phyloP scores from a whole-genome alignment of 2,797 vertebrate genomes.

The Phoebastria nigripes region DNA sequence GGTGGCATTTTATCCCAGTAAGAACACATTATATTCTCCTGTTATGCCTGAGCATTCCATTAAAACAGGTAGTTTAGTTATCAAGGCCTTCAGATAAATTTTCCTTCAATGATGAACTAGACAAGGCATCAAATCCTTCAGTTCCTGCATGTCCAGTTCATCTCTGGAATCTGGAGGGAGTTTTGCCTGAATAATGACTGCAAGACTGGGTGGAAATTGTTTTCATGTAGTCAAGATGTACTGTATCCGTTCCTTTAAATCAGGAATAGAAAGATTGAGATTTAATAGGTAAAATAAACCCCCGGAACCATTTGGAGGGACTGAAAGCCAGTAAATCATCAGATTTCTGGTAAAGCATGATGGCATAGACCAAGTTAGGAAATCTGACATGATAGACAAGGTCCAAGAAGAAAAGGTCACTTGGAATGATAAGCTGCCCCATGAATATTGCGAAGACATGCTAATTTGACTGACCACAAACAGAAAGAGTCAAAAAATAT shows the following conservation, averaged over 20 bases:
- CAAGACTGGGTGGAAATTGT: not conserved
- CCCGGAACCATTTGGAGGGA: not conserved
- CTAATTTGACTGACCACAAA: not conserved
- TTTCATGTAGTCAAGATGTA: not conserved
- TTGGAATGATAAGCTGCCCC: not conserved
- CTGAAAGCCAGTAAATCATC: not conserved
- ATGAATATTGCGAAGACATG: not conserved
- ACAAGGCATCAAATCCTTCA: not conserved
- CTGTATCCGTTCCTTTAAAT: not conserved
- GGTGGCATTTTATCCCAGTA: not conserved
- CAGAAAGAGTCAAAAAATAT: not conserved
- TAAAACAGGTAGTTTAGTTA: not conserved
- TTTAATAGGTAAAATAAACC: not conserved
- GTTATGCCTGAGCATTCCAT: not conserved
- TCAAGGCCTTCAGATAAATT: not conserved
- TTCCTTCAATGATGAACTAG: not conserved
- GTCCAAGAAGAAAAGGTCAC: not conserved
- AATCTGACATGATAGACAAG: not conserved
- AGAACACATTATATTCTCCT: not conserved
- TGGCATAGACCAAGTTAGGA: not conserved
- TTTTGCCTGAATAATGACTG: not conserved
- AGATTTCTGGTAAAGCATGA: not conserved
- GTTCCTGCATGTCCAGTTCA: not conserved
- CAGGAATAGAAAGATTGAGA: not conserved
- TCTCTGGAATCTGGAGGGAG: rapidly evolving